Percentiles rank a stretch among this genome's conserved stretches.
phyloP scores from a whole-genome alignment of 2,888 invertebrate genomes.

The Platycheirus albimanus region DNA sequence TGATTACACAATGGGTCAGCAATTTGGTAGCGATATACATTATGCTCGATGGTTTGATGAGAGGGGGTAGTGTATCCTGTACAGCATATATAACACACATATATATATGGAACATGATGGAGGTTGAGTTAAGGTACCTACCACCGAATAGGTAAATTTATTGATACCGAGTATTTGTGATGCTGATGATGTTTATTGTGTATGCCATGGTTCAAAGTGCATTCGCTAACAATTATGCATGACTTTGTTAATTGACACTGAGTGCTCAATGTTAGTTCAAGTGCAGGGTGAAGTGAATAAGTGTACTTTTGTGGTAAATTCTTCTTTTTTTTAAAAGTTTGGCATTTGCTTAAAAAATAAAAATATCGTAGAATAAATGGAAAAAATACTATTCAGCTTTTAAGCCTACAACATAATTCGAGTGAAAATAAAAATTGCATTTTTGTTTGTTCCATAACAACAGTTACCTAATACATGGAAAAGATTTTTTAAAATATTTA shows the following conservation, averaged over 20 bases:
- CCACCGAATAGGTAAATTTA: conserved; percentile 56
- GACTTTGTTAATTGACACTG: conserved; percentile 71
- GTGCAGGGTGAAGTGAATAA: conserved; percentile 48
- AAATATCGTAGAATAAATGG: too few relatives aligned
- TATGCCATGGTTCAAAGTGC: conserved; percentile 64
- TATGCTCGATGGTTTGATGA: conserved; percentile 55
- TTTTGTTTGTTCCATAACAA: too few relatives aligned
- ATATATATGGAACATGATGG: too few relatives aligned
- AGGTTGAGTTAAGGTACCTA: conserved; percentile 26
- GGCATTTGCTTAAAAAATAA: too few relatives aligned
- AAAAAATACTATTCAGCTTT: too few relatives aligned
- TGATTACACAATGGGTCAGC: conserved; percentile 73
- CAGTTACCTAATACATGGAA: too few relatives aligned
- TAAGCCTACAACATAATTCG: too few relatives aligned
- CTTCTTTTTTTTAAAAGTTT: too few relatives aligned
- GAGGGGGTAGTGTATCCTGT: not conserved
- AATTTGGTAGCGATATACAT: conserved; percentile 65
- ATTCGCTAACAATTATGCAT: conserved; percentile 71
- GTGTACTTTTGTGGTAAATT: not conserved
- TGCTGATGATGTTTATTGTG: conserved; percentile 66
- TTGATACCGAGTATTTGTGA: conserved; percentile 64
- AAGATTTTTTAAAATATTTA: too few relatives aligned
- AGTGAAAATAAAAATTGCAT: too few relatives aligned
- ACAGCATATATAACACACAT: too few relatives aligned
- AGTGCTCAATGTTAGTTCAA: conserved; percentile 55